Evolutionary conservation across 2,797 vertebrate species (phyloP).

Genomic region (Parauchenoglanis ngamensis): DNA sequence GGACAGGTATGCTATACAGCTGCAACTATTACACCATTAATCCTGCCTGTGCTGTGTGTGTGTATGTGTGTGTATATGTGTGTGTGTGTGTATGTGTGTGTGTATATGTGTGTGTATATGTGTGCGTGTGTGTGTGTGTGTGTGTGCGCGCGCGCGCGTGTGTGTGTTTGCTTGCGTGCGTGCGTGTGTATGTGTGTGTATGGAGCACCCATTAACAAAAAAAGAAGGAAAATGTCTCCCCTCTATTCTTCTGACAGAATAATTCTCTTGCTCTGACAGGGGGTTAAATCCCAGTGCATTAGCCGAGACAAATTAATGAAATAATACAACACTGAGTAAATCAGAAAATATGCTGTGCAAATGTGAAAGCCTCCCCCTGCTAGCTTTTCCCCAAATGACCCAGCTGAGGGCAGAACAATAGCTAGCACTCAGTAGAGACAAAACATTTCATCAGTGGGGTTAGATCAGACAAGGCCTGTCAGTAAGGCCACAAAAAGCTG

Average conservation of each 20-base stretch:
- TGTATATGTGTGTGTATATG: too few species aligned
- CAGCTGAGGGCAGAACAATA: constrained; percentile 57
- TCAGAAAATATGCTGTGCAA: constrained; percentile 59
- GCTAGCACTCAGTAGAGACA: constrained; percentile 62
- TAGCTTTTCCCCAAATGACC: constrained; percentile 46
- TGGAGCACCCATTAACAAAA: constrained; percentile 17
- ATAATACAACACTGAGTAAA: constrained; percentile 60
- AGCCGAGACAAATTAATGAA: constrained; percentile 59
- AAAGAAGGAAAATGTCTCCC: neutral
- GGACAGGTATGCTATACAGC: constrained; percentile 28
- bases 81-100: neutral
- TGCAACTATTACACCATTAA: constrained; percentile 34
- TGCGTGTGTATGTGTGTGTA: neutral
- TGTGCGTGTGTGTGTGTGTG: too few species aligned
- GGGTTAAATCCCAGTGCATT: constrained; percentile 56
- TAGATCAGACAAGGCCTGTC: constrained; percentile 59
- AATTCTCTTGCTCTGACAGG: constrained; percentile 42
- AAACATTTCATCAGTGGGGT: constrained; percentile 76
- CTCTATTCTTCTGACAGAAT: constrained; percentile 47
- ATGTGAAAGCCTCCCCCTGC: constrained; percentile 58
- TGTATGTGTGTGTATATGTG: neutral
- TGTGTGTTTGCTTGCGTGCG: too few species aligned
- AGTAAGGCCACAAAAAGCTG: constrained; percentile 76
- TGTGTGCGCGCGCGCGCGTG: too few species aligned
- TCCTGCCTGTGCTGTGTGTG: constrained; percentile 9